Base-by-base conservation (phyloP, 2,113 vertebrate species). In the Apteryx owenii region DNA sequence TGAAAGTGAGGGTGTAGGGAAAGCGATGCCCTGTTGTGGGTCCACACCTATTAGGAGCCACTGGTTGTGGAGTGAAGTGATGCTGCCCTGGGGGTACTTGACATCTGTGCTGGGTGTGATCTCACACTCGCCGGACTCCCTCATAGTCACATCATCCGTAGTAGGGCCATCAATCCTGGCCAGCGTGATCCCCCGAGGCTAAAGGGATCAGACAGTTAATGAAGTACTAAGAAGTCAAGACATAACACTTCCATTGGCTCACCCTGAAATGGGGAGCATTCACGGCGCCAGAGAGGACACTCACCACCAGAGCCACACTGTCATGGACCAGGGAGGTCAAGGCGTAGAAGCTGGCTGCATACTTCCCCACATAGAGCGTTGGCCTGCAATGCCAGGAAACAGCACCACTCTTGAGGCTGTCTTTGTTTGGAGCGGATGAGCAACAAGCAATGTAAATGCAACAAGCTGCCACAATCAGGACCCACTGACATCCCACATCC, bases 11-110 rank as follows among this genome's bases (percentile, higher is more conserved):
- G 36, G 26, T 0, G 1, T 1, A 50, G 42, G n/a, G 66, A 7
- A 20, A 31, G 11, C 9, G 7, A 0, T 31, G 79, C 54, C 60
- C 26, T 22, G 3, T 10, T 0, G 17, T 0, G 0, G 53, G 20
- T 58, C 36, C 97, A 56, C 92, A 99, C 99, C 99, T 78, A 99
- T 99, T 7, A 99, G 98, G 40, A 99, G 98, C 99, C 99, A 99
- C 91, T 99, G 99, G 98, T 99, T 99, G 44, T 98, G 98, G 33
- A 93, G 98, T 8, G 96, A 94, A 17, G 98, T 40, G 42, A 98
- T 97, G 98, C 98, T 99, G 82, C 99, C 99, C 8, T 98, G 98
- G 0, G 99, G 99, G 93, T 99, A 99, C 96, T 98, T 99, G 84
- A 99, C 99, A 0, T 99, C 96, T 0, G 99, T 99, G 97, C 98